Evolutionary conservation across 1,140 invertebrate species (phyloP).

Genomic region (Phthorimaea operculella): DNA sequence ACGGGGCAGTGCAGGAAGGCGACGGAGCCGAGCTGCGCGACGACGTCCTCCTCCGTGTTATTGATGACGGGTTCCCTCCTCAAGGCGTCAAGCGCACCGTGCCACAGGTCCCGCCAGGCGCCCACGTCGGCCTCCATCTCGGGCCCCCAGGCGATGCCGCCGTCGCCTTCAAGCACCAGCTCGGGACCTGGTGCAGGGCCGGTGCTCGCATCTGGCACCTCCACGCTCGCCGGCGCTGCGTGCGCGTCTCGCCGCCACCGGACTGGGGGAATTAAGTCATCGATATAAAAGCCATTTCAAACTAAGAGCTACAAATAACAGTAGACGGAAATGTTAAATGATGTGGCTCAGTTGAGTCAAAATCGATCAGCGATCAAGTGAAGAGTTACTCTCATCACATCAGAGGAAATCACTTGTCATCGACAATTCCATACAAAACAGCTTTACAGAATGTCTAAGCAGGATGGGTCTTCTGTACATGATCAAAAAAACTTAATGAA

Average conservation of each 20-base stretch:
- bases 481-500: too few relatives aligned
- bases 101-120: conserved; percentile 72
- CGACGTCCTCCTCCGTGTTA: conserved; percentile 72
- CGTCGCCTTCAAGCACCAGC: conserved; percentile 16
- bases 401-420: neutral
- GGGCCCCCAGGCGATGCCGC: conserved; percentile 22
- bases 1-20: conserved; percentile 83
- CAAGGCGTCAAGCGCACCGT: conserved; percentile 71
- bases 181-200: neutral
- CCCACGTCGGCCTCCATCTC: conserved; percentile 45
- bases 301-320: too few relatives aligned
- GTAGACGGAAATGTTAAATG: too few relatives aligned
- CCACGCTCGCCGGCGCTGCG: neutral
- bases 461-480: too few relatives aligned
- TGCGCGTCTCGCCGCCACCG: neutral
- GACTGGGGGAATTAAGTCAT: neutral
- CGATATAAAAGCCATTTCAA: too few relatives aligned
- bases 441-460: too few relatives aligned
- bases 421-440: neutral
- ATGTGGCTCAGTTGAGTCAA: too few relatives aligned
- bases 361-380: too few relatives aligned
- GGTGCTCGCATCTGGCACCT: neutral
- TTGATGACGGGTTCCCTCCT: conserved; percentile 70
- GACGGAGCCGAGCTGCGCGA: conserved; percentile 82
- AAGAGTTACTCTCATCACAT: too few relatives aligned